phyloP scores from a whole-genome alignment of 2,113 vertebrate genomes.

The Cygnus buccinator region DNA sequence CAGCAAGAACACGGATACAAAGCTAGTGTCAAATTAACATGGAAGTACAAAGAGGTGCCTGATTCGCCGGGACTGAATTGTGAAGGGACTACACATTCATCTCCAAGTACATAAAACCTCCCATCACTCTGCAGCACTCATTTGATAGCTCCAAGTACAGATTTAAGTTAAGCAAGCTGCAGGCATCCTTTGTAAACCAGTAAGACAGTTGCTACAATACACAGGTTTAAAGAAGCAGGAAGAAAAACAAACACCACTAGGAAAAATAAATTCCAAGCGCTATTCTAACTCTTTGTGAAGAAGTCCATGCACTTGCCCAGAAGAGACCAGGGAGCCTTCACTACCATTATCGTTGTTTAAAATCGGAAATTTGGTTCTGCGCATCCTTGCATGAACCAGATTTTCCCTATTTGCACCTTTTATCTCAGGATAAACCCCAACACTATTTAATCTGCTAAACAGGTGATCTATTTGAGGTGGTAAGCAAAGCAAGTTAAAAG shows the following conservation, averaged over 20 bases:
- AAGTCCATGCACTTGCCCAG: neutral
- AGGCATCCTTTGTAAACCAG: neutral
- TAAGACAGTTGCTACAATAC: neutral
- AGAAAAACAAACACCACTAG: neutral
- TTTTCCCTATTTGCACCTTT: neutral
- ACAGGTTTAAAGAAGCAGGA: slow-evolving; percentile 6
- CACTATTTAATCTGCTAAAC: neutral
- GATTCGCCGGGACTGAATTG: slow-evolving; percentile 48
- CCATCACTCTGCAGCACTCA: slow-evolving; percentile 17
- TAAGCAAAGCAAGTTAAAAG: neutral
- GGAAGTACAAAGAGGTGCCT: slow-evolving; percentile 54
- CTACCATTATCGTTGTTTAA: neutral
- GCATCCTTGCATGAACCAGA: neutral
- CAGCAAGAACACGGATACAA: slow-evolving; percentile 55
- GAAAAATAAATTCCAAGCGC: neutral
- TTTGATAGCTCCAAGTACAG: slow-evolving; percentile 4
- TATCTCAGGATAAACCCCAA: neutral
- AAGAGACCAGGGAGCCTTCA: neutral
- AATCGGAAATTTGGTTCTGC: neutral
- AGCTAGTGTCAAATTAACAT: slow-evolving; percentile 57
- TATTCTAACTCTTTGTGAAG: neutral
- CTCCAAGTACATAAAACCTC: slow-evolving; percentile 1
- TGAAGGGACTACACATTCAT: slow-evolving; percentile 63
- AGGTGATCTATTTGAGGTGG: neutral
- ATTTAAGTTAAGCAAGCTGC: slow-evolving; percentile 28